Evolutionary conservation across 2,113 vertebrate species (phyloP).

Genomic region (Callaeas wilsoni): DNA sequence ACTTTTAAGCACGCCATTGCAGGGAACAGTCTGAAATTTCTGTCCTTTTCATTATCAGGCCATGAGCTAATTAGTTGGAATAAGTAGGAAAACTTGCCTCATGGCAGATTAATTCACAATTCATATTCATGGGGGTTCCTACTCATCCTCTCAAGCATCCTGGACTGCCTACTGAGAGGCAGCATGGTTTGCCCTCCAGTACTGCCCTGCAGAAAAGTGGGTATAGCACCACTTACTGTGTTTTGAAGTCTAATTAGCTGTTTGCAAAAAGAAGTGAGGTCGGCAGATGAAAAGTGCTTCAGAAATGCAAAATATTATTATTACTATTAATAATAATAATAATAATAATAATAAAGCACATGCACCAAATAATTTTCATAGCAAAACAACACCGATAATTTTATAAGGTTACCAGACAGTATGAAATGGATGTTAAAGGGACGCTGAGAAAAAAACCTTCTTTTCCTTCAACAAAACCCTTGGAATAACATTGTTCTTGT

Average conservation of each 20-base stretch:
- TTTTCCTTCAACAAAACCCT: background rate
- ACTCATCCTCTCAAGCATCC: conserved; percentile 36
- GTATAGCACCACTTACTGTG: conserved; percentile 55
- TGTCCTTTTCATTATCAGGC: conserved; percentile 35
- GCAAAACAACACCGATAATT: background rate
- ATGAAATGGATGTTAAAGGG: background rate
- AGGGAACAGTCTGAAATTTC: background rate
- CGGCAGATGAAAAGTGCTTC: conserved; percentile 47
- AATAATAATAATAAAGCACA: background rate
- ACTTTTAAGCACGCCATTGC: background rate
- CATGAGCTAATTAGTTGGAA: conserved; percentile 36
- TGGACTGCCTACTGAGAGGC: conserved; percentile 41
- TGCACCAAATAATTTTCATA: background rate
- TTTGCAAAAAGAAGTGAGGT: conserved; percentile 48
- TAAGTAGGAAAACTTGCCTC: conserved; percentile 17
- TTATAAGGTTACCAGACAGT: background rate
- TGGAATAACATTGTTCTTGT: background rate
- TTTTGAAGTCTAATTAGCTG: conserved; percentile 61
- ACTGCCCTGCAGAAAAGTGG: conserved; percentile 41
- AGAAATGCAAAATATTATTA: conserved; percentile 59
- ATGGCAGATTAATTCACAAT: conserved; percentile 39
- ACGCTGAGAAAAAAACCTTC: background rate
- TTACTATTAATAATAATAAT: background rate
- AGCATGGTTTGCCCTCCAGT: conserved; percentile 39
- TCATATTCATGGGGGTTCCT: conserved; percentile 42